A percentile compares a stretch with the other conserved stretches of the same genome.
Conservation (phyloP, 2,113 vertebrate genomes). For the Podocnemis expansa region DNA sequence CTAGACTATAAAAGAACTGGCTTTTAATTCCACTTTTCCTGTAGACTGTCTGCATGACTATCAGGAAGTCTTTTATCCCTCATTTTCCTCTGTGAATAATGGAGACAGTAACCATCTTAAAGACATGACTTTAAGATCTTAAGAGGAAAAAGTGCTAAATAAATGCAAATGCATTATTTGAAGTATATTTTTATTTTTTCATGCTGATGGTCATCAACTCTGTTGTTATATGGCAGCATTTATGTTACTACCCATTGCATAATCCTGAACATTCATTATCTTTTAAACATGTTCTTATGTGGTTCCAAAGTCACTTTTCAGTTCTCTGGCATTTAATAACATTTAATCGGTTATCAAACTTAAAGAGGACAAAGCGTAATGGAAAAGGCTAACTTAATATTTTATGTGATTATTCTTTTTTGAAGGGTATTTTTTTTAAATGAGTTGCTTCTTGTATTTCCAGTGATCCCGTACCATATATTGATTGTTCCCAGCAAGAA, state of each 20-base stretch:
- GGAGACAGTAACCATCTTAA: neutral
- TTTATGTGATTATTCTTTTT: neutral
- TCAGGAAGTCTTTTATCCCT: neutral
- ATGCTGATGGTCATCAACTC: neutral
- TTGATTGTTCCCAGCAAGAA: constrained; percentile 96
- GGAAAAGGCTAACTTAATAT: neutral
- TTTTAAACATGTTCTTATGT: neutral
- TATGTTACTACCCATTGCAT: neutral
- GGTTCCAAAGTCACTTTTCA: neutral
- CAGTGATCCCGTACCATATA: constrained; percentile 98
- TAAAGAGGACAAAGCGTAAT: neutral
- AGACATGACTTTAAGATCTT: neutral
- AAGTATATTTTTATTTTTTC: neutral
- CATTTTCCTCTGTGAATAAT: neutral
- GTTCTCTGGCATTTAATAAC: neutral
- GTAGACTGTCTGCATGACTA: neutral
- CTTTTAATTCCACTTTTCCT: neutral
- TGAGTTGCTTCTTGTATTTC: constrained; percentile 33
- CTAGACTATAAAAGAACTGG: neutral
- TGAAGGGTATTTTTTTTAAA: neutral
- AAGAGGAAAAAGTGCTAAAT: neutral
- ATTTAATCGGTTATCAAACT: neutral
- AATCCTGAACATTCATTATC: neutral
- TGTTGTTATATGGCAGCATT: neutral
- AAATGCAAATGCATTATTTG: neutral